Evolutionary conservation across 2,797 vertebrate species (phyloP), one percentile per base, ranked within the genome.

Genomic region (Lacerta agilis): DNA sequence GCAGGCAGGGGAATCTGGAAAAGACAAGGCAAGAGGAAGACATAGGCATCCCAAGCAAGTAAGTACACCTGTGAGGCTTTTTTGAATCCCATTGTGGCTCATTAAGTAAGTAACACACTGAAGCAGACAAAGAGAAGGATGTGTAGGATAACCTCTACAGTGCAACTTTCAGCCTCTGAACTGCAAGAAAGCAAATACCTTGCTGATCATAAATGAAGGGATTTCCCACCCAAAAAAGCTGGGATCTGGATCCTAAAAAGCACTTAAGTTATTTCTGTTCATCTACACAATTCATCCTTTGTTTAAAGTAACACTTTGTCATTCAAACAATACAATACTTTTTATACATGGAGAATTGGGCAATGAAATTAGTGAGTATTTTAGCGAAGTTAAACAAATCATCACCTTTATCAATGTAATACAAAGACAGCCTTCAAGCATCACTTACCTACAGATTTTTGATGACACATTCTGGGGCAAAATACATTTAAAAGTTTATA

Each of bases 401-500:
- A 87, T 89, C 86, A 76, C 11, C 94, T 83, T 81, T 94, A 93
- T 93, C 92, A 95, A 92, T 86, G 91, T 79, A 86, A 92, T 91
- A 87, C 36, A 91, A 92, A 92, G 87, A 93, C 93, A 93, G 91
- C 87, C 90, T 79, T 91, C 69, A 89, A 86, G 91, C 88, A 91
- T 92, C 82, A 82, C 88, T 92, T 93, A 84, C 79, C 83, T 94
- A 93, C 85, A 90, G 95, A 95, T 0, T 92, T 89, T 87, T 95
- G 94, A 94, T 94, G 82, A 71, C 64, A 90, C 76, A 90, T 94
- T 95, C 90, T 89, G 94, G 85, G 93, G 93, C 87, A 78, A 41
- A 23, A 93, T 94, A 95, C 69, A 91, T 90, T 49, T 94, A 94
- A 93, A 92, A 87, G 83, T 91, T 93, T 93, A 93, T 94, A 91